phyloP scores from a whole-genome alignment of 2,888 invertebrate genomes.

The Pasiphila rectangulata region DNA sequence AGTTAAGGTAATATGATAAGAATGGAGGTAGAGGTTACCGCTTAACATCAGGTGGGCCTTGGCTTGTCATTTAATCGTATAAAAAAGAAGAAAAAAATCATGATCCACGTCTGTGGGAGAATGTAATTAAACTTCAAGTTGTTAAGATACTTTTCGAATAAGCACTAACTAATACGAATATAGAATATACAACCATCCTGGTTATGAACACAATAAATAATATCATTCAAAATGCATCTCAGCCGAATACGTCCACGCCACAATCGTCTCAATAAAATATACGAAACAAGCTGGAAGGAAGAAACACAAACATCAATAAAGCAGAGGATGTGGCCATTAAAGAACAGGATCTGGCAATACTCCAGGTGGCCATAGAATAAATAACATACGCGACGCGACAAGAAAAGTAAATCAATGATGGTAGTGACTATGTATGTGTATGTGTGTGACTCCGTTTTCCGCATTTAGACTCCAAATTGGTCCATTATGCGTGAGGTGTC shows the following conservation, averaged over 20 bases:
- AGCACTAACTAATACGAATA: too few relatives aligned
- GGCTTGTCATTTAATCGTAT: too few relatives aligned
- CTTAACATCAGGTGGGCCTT: too few relatives aligned
- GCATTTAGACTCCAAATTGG: too few relatives aligned
- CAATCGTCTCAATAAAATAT: slow-evolving; percentile 11
- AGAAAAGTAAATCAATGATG: slow-evolving; percentile 28
- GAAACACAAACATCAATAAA: slow-evolving; percentile 19
- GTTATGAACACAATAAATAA: background rate
- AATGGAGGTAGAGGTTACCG: background rate
- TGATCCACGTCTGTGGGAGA: too few relatives aligned
- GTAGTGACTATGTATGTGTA: slow-evolving; percentile 16
- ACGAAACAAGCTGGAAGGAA: slow-evolving; percentile 18
- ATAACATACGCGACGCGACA: slow-evolving; percentile 13
- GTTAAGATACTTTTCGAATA: too few relatives aligned
- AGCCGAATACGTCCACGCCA: too few relatives aligned
- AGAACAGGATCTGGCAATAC: slow-evolving; percentile 30
- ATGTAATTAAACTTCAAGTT: too few relatives aligned
- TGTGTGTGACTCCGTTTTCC: too few relatives aligned
- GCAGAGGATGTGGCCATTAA: slow-evolving; percentile 20
- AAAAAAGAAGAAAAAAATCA: too few relatives aligned
- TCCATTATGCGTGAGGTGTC: too few relatives aligned
- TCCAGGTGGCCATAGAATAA: slow-evolving; percentile 22
- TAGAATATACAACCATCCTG: too few relatives aligned
- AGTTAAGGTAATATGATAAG: background rate
- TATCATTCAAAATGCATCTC: background rate